Base-by-base conservation (phyloP, 2,888 invertebrate species). In the Callyntrura guangdongensis region DNA sequence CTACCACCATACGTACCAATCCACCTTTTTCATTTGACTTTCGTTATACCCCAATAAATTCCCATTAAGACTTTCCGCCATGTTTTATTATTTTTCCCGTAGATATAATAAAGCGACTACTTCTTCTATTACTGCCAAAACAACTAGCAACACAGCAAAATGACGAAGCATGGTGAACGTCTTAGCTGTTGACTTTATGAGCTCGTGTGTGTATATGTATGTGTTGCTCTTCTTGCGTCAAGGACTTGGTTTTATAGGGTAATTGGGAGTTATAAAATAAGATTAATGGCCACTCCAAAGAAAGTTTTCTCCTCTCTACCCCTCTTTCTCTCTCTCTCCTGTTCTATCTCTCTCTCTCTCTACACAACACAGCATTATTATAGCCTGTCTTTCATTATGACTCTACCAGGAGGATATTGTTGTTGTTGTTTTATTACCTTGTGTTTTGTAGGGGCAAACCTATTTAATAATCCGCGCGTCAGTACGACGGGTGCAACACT, bases 181-280 rank as follows among this genome's bases (percentile, higher is more conserved):
- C 27, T 25, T 59, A 36, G 27, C 36, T 22, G 47, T 81, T 59
- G 81, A 36, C 17, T 81, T 36, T 59, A 17, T 59, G 81, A 4
- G 36, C 6, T 36, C 36, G 36, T 59, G 59, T 59, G 83, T 64
- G 45, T 56, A 59, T 59, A 27, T 59, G 83, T 64, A 20, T 56
- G 27, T 9, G 36, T 79, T 25, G 53, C 61, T 22, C 59, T 83
- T 67, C 14, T 49, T 86, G 77, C 59, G 87, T 85, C 72, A 85
- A 84, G 90, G 69, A 90, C 87, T 90, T 85, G 47, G 22, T 87
- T 92, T 90, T 92, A 92, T 87, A 88, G 87, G 90, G 90, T 92
- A 92, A 92, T 92, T 92, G 92, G 92, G 92, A 92, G 88, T 88
- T 77, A 90, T 92, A 92, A 92, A 81, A 92, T 85, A 89, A 92